Evolutionary conservation across 1,140 invertebrate species (phyloP), one percentile per base, ranked within the genome.

Genomic region (Bombus affinis): DNA sequence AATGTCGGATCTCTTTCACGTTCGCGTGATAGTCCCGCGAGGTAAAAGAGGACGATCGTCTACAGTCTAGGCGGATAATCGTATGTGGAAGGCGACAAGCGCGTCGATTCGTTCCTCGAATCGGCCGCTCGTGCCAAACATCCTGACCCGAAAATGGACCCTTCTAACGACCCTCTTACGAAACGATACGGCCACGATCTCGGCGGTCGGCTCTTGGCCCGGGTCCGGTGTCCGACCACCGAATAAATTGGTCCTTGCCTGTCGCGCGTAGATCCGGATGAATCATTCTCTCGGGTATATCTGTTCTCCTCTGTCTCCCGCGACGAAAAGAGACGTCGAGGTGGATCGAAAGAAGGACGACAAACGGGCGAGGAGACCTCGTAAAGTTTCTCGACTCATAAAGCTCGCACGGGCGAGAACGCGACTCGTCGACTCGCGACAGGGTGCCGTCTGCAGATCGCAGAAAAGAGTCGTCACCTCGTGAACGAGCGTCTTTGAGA

Each of bases 381-480:
- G 10, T 28, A 75, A 18, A 35, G 15, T 37, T 10, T 88, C 62
- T 37, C 57, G 53, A 88, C 83, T 91, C 89, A 84, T 90, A 90
- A 91, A 91, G 65, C 74, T 53, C 47, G 47, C 47, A 8, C 47
- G 47, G 47, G 18, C 47, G 47, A 53, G 47, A 53, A 53, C 47
- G 47, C 47, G 47, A 53, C 18, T 53, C 47, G 47, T 53, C 62
- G 76, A 37, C 57, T 78, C 66, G 66, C 75, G 74, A 83, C 86
- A 86, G 81, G 70, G 53, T 53, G 65, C 59, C 66, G 28, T 72
- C 35, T 28, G 22, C 25, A 12, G n/a, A 53, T 18, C 42, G 42
- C 37, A 35, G 59, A 37, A 81, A 22, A 57, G 47, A 80, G 79
- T 32, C 68, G 68, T 81, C 79, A 81, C 68, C 47, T 9, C 18